Base-by-base conservation (phyloP, 1,140 invertebrate genomes). In the Sogatella furcifera region DNA sequence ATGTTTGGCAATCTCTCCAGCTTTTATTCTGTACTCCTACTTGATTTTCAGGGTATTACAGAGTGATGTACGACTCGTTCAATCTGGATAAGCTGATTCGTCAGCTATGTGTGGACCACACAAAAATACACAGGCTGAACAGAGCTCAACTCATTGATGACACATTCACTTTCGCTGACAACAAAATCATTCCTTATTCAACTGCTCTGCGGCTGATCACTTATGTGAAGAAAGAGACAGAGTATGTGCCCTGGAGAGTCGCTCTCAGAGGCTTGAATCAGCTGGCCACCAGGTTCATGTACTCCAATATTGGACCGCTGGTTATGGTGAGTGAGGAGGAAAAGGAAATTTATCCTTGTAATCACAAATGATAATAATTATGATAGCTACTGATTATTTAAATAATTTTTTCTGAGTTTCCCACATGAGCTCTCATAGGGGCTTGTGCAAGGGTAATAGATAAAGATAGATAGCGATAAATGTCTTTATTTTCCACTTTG, bases 71-170 rank as follows among this genome's bases (percentile, higher is more conserved):
- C 66, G 84, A 90, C 60, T 65, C 75, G 34, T 65, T 69, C 1
- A 86, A 85, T 66, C 90, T 87, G 88, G 66, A 75, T 28, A 67
- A 76, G 0, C 71, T 90, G 0, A 79, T 77, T 17, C 65, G 76
- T 5, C 76, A 77, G 6, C 74, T 85, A 0, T 77, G 76, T 49
- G 67, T 67, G 0, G 53, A 75, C 10, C 73, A 77, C 0, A 53
- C 76, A 60, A 70, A 73, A 2, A 78, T 82, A 22, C 61, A 73
- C 21, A 68, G 71, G 6, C 73, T 87, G 0, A 87, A 88, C 59
- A 78, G 88, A 44, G 90, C 88, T 0, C 86, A 90, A 67, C 69
- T 95, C 0, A 78, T 95, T 10, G 87, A 92, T 66, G 91, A 95
- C 73, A 79, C 88, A 0, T 83, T 93, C 67, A 85, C 86, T 69